Percentiles rank a stretch among this genome's conserved stretches.
Evolutionary conservation across 2,797 vertebrate genomes (phyloP).

Genomic region (Anguilla megastoma): DNA sequence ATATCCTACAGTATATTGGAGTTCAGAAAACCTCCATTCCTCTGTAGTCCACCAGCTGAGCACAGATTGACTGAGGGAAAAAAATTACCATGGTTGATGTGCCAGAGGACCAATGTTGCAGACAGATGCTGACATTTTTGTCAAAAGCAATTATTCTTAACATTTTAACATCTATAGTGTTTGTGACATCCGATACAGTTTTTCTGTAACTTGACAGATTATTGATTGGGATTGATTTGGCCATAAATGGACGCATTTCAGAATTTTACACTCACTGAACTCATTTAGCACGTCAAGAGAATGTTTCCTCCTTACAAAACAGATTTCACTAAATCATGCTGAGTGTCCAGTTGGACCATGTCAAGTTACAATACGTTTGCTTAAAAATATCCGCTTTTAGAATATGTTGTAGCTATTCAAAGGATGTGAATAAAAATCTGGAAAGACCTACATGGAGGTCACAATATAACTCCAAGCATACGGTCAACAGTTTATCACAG

Average conservation of each 20-base stretch:
- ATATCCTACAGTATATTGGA: too few relatives aligned
- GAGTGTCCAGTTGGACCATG: background rate
- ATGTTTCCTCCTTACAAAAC: background rate
- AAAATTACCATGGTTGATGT: too few relatives aligned
- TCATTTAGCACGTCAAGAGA: background rate
- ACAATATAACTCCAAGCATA: conserved; percentile 52
- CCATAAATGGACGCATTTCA: background rate
- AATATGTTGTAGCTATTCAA: background rate
- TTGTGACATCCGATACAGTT: background rate
- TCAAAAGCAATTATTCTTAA: background rate
- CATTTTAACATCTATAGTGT: background rate
- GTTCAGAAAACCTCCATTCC: too few relatives aligned
- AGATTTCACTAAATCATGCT: background rate
- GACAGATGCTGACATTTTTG: background rate
- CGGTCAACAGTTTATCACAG: conserved; percentile 54
- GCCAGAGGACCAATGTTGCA: background rate
- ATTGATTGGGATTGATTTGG: background rate
- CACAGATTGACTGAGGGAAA: too few relatives aligned
- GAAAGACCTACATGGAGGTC: conserved; percentile 58
- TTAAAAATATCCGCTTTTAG: background rate
- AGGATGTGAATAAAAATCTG: conserved; percentile 65
- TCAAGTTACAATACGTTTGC: background rate
- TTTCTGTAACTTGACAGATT: background rate
- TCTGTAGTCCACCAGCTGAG: too few relatives aligned
- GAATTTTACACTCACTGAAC: background rate